Evolutionary conservation across 30 jellyfish, hydroid and myxozoan genomes (phyloP).

Genomic region (Chironex yamaguchii): DNA sequence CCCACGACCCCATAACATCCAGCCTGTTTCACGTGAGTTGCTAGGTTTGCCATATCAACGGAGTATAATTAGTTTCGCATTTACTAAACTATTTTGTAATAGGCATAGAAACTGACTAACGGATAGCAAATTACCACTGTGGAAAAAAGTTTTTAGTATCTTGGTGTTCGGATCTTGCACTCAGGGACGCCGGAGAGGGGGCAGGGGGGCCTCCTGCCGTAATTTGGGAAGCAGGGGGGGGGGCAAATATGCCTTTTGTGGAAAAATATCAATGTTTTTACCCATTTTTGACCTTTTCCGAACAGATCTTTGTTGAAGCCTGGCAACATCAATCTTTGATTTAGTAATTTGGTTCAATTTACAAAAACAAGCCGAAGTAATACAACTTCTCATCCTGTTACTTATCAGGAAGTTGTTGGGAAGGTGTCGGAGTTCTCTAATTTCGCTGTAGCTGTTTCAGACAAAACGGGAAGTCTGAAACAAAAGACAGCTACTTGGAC

Average conservation of each 20-base stretch:
- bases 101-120: too few species aligned
- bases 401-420: conserved; percentile 1
- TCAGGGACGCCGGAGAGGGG: too few species aligned
- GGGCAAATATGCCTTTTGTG: conserved; percentile 30
- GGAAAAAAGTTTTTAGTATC: too few species aligned
- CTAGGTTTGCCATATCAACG: too few species aligned
- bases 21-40: too few species aligned
- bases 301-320: conserved; percentile 43
- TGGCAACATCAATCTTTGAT: conserved; percentile 47
- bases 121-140: too few species aligned
- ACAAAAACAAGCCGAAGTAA: conserved; percentile 39
- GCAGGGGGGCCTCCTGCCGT: too few species aligned
- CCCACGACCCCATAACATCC: too few species aligned
- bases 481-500: conserved; percentile 46
- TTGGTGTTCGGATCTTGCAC: too few species aligned
- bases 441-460: conserved; percentile 48
- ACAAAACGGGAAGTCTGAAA: conserved; percentile 45
- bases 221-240: conserved; percentile 46
- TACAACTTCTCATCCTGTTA: conserved; percentile 2
- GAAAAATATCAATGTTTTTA: conserved; percentile 13
- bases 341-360: conserved; percentile 19
- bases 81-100: too few species aligned
- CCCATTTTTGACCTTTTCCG: conserved; percentile 27
- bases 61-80: too few species aligned
- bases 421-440: conserved; percentile 27